Evolutionary conservation across 2,797 vertebrate genomes (phyloP).

Genomic region (Lagorchestes hirsutus): DNA sequence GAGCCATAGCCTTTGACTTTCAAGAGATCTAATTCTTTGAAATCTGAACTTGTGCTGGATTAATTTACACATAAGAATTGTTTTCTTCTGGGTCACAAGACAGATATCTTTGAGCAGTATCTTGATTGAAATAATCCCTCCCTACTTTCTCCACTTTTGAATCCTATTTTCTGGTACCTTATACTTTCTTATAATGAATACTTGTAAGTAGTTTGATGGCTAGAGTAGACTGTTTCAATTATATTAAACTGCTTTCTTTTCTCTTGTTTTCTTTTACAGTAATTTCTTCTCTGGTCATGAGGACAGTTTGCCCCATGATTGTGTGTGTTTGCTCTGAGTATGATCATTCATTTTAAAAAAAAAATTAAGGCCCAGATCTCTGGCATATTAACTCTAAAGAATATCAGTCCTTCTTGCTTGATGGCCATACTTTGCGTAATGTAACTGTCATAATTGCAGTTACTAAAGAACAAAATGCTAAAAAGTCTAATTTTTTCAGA

Average conservation of each 20-base stretch:
- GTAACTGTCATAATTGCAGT: no score
- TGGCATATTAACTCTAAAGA: no score
- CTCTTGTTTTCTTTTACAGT: background rate
- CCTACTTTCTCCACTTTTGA: background rate
- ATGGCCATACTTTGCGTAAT: no score
- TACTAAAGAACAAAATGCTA: background rate
- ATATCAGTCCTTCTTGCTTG: no score
- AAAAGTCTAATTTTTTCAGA: background rate
- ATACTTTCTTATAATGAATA: background rate
- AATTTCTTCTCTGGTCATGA: background rate
- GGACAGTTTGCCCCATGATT: background rate
- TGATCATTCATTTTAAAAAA: constrained; percentile 20
- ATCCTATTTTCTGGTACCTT: background rate
- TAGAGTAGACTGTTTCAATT: background rate
- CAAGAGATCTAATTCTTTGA: background rate
- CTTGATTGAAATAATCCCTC: background rate
- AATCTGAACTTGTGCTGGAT: background rate
- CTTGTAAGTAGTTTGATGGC: background rate
- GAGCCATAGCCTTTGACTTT: background rate
- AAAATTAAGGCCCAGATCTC: background rate
- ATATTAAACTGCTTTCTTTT: background rate
- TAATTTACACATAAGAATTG: background rate
- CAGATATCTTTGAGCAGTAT: background rate
- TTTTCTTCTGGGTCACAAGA: background rate
- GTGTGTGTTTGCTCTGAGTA: no score